A percentile compares a stretch with the other conserved stretches of the same genome.
Conservation (phyloP, 64 coral and sea anemone genomes). For the Stichodactyla mertensii region DNA sequence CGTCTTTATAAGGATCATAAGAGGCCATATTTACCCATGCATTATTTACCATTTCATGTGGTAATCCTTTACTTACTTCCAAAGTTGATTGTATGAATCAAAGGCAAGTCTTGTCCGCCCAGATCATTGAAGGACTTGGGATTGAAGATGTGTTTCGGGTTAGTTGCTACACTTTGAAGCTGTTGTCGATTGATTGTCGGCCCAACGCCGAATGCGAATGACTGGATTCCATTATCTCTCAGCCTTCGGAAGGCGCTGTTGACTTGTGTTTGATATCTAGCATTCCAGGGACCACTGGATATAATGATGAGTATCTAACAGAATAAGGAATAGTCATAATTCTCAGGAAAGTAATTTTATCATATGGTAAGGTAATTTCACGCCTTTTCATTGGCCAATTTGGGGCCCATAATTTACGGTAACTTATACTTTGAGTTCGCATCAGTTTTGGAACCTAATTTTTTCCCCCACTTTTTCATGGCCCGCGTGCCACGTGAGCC, state of each 20-base stretch:
- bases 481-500: neutral
- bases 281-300: slow-evolving; percentile 10
- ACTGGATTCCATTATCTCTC: slow-evolving; percentile 6
- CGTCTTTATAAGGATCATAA: too few relatives aligned
- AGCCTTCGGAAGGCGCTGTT: slow-evolving; percentile 10
- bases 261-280: neutral
- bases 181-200: neutral
- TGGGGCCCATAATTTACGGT: too few relatives aligned
- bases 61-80: slow-evolving; percentile 2
- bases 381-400: too few relatives aligned
- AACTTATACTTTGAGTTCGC: too few relatives aligned
- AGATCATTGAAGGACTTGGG: slow-evolving; percentile 32
- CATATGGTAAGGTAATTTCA: too few relatives aligned
- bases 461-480: too few relatives aligned
- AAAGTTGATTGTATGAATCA: neutral
- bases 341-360: neutral
- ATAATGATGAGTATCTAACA: slow-evolving; percentile 38
- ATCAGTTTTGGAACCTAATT: too few relatives aligned
- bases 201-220: slow-evolving; percentile 32
- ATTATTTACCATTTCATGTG: too few relatives aligned
- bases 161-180: slow-evolving; percentile 20
- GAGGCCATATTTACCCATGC: too few relatives aligned
- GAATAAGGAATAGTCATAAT: neutral
- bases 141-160: slow-evolving; percentile 16
- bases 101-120: neutral